These are phyloP conservation scores for Nasonia giraulti DNA, from an alignment of 1,140 invertebrate genomes.

Conservation along the genomic window DNA sequence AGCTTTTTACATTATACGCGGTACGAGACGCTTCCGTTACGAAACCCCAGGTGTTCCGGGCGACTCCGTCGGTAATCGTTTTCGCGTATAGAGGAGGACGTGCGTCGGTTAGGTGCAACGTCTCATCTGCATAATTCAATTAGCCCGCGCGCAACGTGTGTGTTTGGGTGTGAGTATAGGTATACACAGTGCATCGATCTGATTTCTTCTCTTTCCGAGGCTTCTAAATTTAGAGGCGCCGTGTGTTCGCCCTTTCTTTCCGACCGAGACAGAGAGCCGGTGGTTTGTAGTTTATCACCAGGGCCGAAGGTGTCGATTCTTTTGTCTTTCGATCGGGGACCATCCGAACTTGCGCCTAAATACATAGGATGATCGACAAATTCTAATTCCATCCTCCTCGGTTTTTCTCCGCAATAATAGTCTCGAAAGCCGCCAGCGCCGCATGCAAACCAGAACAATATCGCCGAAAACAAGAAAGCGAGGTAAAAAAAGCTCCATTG, in stretches of 20 bases:
- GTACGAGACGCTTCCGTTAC: neutral
- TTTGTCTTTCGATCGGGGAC: too few relatives aligned
- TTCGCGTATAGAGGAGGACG: neutral
- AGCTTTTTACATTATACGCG: neutral
- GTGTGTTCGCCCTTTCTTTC: neutral
- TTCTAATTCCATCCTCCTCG: neutral
- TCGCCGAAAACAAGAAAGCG: neutral
- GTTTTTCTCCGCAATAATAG: neutral
- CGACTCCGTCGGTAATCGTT: conserved; percentile 19
- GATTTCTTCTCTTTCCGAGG: neutral
- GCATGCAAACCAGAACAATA: neutral
- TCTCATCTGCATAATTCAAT: conserved; percentile 47
- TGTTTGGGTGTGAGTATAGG: too few relatives aligned
- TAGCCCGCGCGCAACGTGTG: neutral
- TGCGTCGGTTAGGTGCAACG: neutral
- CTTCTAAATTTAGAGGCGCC: neutral
- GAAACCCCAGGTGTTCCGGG: conserved; percentile 40
- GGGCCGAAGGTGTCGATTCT: too few relatives aligned
- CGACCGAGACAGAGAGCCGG: too few relatives aligned
- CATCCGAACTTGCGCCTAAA: neutral
- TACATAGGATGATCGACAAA: neutral
- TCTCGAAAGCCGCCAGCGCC: neutral
- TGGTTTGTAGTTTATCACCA: too few relatives aligned
- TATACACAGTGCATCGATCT: conserved; percentile 17
- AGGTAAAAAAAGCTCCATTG: conserved; percentile 16